phyloP scores from a whole-genome alignment of 2,888 invertebrate species.

The Cacoxenus indagator region DNA sequence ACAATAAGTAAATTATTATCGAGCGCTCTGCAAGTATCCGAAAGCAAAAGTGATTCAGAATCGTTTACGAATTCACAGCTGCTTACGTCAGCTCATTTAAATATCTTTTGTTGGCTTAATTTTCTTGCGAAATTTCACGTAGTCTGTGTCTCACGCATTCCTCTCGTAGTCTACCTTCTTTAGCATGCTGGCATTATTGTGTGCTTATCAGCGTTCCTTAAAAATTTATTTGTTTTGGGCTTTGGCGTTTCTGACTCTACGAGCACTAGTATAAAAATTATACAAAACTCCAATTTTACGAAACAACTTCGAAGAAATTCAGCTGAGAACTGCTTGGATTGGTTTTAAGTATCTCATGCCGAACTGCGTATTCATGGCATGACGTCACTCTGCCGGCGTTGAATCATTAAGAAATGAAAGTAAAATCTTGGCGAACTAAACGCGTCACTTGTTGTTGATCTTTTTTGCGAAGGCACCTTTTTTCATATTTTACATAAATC shows the following conservation, averaged over 20 bases:
- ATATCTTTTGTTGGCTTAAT: neutral
- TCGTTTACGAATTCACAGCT: neutral
- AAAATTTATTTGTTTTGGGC: neutral
- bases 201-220: neutral
- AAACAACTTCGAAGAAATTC: neutral
- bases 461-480: neutral
- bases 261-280: neutral
- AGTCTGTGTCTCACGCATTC: neutral
- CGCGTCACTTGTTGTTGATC: neutral
- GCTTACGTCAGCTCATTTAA: neutral
- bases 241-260: neutral
- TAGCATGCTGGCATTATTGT: neutral
- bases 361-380: neutral
- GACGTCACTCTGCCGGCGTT: neutral
- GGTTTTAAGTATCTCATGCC: neutral
- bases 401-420: neutral
- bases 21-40: neutral
- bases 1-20: too few relatives aligned
- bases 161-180: neutral
- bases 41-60: slow-evolving; percentile 4
- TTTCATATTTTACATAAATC: neutral
- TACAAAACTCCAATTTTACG: neutral
- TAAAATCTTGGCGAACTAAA: neutral
- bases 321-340: neutral
- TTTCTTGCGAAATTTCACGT: neutral